Percentiles rank a stretch among this genome's conserved stretches.
These are phyloP conservation scores for Latheticus oryzae DNA, from an alignment of 2,888 invertebrate genomes.

Conservation along the genomic window DNA sequence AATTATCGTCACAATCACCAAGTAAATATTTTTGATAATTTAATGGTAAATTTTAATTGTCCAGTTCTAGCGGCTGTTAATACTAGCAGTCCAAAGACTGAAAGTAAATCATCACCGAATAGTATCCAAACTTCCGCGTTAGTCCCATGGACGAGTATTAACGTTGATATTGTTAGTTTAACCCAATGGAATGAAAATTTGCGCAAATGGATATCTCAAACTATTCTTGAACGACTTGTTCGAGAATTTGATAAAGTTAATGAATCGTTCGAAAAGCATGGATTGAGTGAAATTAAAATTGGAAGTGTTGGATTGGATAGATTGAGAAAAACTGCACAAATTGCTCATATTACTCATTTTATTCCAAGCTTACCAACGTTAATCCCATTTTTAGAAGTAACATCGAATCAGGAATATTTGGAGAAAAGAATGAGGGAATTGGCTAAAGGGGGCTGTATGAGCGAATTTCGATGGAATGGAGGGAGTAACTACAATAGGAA, in stretches of 20 bases:
- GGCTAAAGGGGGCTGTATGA: constrained; percentile 86
- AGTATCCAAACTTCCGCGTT: constrained; percentile 62
- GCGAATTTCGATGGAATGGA: constrained; percentile 88
- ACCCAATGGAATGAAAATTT: constrained; percentile 85
- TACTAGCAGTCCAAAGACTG: constrained; percentile 62
- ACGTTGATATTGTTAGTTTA: constrained; percentile 75
- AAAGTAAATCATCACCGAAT: constrained; percentile 65
- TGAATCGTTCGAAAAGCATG: constrained; percentile 76
- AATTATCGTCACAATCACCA: constrained; percentile 68
- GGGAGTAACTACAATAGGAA: constrained; percentile 80
- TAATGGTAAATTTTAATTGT: constrained; percentile 1
- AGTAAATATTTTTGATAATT: constrained; percentile 55
- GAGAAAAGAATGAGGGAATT: constrained; percentile 83
- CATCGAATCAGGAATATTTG: constrained; percentile 87
- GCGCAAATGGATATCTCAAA: constrained; percentile 88
- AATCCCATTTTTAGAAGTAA: constrained; percentile 84
- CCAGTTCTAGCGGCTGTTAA: constrained; percentile 41
- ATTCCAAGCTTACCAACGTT: constrained; percentile 73
- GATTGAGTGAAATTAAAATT: constrained; percentile 74
- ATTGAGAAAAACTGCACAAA: constrained; percentile 79
- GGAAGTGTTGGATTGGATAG: constrained; percentile 79
- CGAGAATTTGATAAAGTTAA: constrained; percentile 80
- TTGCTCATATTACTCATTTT: constrained; percentile 65
- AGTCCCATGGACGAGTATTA: constrained; percentile 73
- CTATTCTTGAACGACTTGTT: constrained; percentile 81